Evolutionary conservation across 2,888 invertebrate species (phyloP).

Genomic region (Venustoraphidia nigricollis): DNA sequence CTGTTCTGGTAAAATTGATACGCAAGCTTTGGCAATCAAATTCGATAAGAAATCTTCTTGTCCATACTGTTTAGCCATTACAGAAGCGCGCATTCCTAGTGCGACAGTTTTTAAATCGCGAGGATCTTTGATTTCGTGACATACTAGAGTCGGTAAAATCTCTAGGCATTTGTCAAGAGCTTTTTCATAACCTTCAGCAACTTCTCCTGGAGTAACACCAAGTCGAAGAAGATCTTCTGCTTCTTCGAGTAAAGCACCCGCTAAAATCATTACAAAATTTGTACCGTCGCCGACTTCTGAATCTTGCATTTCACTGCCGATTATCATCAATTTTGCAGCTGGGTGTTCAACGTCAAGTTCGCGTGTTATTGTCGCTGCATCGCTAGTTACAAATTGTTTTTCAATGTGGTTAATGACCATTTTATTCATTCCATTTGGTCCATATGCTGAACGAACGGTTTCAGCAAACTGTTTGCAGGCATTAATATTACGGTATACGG

Average conservation of each 20-base stretch:
- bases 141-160: slow-evolving; percentile 68
- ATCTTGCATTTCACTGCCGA: slow-evolving; percentile 97
- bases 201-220: slow-evolving; percentile 93
- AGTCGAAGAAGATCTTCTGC: slow-evolving; percentile 86
- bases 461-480: slow-evolving; percentile 93
- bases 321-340: slow-evolving; percentile 89
- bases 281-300: slow-evolving; percentile 98
- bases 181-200: slow-evolving; percentile 87
- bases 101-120: slow-evolving; percentile 52
- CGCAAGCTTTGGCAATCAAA: slow-evolving; percentile 76
- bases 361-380: slow-evolving; percentile 94
- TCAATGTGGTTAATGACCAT: slow-evolving; percentile 99
- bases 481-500: slow-evolving; percentile 86
- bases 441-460: slow-evolving; percentile 88
- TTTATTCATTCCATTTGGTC: slow-evolving; percentile 98
- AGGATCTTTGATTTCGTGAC: slow-evolving; percentile 57
- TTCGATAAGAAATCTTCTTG: slow-evolving; percentile 85
- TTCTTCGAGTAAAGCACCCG: slow-evolving; percentile 80
- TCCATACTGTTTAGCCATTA: slow-evolving; percentile 97
- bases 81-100: slow-evolving; percentile 59
- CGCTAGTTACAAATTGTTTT: slow-evolving; percentile 96
- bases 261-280: slow-evolving; percentile 91
- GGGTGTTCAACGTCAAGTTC: slow-evolving; percentile 97
- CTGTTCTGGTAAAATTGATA: slow-evolving; percentile 72
- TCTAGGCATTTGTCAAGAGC: slow-evolving; percentile 81